A percentile compares a stretch with the other conserved stretches of the same genome.
Conservation (phyloP, 2,888 invertebrate species). For the Torymus tubicola region DNA sequence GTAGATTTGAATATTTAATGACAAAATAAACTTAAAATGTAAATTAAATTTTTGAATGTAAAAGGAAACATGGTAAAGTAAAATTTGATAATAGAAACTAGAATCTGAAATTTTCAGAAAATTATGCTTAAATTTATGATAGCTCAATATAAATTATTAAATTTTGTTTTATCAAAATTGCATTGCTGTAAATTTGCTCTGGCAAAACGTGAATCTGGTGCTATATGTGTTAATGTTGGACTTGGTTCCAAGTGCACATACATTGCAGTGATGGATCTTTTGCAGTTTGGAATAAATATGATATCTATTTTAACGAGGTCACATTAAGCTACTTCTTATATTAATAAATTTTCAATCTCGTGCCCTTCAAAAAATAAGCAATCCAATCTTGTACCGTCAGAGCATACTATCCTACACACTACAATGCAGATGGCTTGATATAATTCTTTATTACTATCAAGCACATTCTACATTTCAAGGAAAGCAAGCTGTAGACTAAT, state of each 20-base stretch:
- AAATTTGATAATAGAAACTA: constrained; percentile 10
- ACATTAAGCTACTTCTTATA: constrained; percentile 50
- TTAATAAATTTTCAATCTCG: constrained; percentile 73
- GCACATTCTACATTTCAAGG: constrained; percentile 67
- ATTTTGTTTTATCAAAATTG: constrained; percentile 23
- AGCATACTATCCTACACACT: constrained; percentile 71
- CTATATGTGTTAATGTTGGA: constrained; percentile 43
- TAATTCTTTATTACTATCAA: constrained; percentile 56
- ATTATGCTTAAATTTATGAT: neutral
- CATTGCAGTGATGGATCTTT: constrained; percentile 40
- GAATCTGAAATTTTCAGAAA: neutral
- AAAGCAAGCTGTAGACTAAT: constrained; percentile 66
- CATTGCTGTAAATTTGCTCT: constrained; percentile 34
- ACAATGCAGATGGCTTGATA: constrained; percentile 52
- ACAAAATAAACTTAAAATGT: neutral
- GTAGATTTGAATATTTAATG: neutral
- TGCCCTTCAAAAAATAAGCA: constrained; percentile 76
- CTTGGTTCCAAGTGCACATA: constrained; percentile 55
- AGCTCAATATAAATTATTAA: neutral
- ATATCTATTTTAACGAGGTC: constrained; percentile 45
- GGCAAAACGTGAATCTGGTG: constrained; percentile 37
- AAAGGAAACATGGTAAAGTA: neutral
- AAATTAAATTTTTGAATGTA: neutral
- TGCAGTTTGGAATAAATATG: constrained; percentile 31
- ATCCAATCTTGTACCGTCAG: constrained; percentile 68